phyloP scores from a whole-genome alignment of 2,113 vertebrate species.

The Neomonachus schauinslandi region DNA sequence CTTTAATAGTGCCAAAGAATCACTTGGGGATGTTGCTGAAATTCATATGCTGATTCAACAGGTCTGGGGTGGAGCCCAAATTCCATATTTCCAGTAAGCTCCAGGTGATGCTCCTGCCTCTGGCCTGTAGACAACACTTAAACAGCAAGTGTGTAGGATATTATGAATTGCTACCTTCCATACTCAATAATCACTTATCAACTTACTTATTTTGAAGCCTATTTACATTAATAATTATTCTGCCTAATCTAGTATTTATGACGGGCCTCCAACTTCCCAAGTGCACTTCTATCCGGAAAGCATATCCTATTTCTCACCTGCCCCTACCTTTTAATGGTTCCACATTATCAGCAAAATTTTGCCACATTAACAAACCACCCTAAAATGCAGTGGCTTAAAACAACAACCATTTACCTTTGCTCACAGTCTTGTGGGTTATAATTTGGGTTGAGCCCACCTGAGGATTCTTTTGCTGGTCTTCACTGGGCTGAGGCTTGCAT shows the following conservation, averaged over 20 bases:
- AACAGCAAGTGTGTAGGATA: background rate
- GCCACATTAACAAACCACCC: background rate
- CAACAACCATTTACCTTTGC: background rate
- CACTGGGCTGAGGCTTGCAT: background rate
- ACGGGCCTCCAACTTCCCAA: background rate
- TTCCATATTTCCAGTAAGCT: background rate
- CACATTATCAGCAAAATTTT: background rate
- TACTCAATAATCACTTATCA: background rate
- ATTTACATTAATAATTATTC: background rate
- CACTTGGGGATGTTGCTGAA: background rate
- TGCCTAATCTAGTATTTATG: background rate
- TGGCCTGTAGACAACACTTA: background rate
- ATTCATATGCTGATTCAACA: background rate
- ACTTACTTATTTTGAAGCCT: slow-evolving; percentile 27
- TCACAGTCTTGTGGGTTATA: background rate
- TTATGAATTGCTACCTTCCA: background rate
- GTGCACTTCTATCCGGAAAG: background rate
- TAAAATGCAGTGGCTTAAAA: background rate
- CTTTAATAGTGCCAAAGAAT: background rate
- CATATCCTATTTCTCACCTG: background rate
- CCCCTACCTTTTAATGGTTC: background rate
- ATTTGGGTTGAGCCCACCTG: background rate
- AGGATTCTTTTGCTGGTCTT: background rate
- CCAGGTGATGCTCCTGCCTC: background rate
- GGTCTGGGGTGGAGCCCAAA: background rate